Evolutionary conservation across 2,888 invertebrate genomes (phyloP).

Genomic region (Ceraclea dissimilis): DNA sequence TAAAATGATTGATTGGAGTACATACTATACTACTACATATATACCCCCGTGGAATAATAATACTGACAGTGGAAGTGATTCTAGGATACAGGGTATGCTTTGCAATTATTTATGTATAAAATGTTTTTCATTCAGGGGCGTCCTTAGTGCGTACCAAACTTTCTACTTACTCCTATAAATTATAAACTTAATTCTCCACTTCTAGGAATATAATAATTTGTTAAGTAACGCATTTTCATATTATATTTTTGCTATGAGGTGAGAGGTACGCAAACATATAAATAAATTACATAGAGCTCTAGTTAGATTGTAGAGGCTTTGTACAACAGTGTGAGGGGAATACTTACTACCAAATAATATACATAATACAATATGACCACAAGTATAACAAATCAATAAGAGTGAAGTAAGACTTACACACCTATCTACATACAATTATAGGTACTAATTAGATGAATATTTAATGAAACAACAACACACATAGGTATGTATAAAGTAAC

Average conservation of each 20-base stretch:
- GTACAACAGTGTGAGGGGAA: no score
- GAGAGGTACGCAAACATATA: conserved; percentile 22
- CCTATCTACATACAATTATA: no score
- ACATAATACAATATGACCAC: no score
- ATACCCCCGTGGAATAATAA: conserved; percentile 34
- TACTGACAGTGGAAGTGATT: conserved; percentile 65
- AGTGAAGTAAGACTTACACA: no score
- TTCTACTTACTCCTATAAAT: conserved; percentile 12
- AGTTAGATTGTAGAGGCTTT: no score
- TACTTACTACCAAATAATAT: no score
- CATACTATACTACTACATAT: conserved; percentile 26
- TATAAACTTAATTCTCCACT: conserved; percentile 13
- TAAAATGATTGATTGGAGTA: conserved; percentile 23
- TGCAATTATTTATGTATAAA: conserved; percentile 79
- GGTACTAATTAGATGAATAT: no score
- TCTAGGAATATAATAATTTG: conserved; percentile 24
- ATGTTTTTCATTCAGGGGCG: conserved; percentile 41
- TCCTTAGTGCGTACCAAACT: conserved; percentile 31
- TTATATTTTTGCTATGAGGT: conserved; percentile 24
- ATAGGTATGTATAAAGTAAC: no score
- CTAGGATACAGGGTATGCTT: conserved; percentile 93
- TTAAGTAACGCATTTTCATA: conserved; percentile 25
- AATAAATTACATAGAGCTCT: conserved; percentile 4
- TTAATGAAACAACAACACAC: no score
- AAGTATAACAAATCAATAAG: no score